Percentiles rank a stretch among this genome's conserved stretches.
Evolutionary conservation across 2,888 invertebrate genomes (phyloP).

Genomic region (Trypoxylon attenuatum): DNA sequence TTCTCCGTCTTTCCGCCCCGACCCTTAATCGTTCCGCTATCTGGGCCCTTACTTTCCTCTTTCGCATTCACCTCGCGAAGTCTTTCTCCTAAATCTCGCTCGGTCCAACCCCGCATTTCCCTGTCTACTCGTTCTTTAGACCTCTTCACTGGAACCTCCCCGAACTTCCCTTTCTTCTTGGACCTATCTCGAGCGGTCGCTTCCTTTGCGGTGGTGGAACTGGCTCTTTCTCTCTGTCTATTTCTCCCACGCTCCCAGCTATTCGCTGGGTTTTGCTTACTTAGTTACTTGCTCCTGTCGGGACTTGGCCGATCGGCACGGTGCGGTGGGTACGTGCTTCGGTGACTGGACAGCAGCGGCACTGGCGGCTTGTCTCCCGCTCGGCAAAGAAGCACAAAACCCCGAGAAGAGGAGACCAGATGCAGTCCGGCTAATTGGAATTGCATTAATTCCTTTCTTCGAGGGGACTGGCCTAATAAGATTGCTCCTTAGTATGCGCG

Average conservation of each 20-base stretch:
- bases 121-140: slow-evolving; percentile 13
- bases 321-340: slow-evolving; percentile 40
- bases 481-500: slow-evolving; percentile 45
- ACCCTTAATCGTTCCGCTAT: slow-evolving; percentile 14
- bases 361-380: slow-evolving; percentile 49
- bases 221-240: no score
- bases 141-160: slow-evolving; percentile 22
- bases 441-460: slow-evolving; percentile 62
- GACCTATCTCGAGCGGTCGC: no score
- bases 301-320: slow-evolving; percentile 25
- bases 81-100: slow-evolving; percentile 6
- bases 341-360: slow-evolving; percentile 11
- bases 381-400: slow-evolving; percentile 53
- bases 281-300: slow-evolving; percentile 49
- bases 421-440: slow-evolving; percentile 59
- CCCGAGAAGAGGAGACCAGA: slow-evolving; percentile 37
- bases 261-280: slow-evolving; percentile 48
- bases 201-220: no score
- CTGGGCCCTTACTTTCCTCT: slow-evolving; percentile 2
- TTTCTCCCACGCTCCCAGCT: slow-evolving; percentile 41
- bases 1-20: slow-evolving; percentile 9
- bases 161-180: slow-evolving; percentile 13
- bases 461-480: slow-evolving; percentile 42
- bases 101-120: background rate
- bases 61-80: slow-evolving; percentile 7